These are phyloP conservation scores for Cerastis rubricosa DNA, from an alignment of 2,888 invertebrate species.

Conservation along the genomic window DNA sequence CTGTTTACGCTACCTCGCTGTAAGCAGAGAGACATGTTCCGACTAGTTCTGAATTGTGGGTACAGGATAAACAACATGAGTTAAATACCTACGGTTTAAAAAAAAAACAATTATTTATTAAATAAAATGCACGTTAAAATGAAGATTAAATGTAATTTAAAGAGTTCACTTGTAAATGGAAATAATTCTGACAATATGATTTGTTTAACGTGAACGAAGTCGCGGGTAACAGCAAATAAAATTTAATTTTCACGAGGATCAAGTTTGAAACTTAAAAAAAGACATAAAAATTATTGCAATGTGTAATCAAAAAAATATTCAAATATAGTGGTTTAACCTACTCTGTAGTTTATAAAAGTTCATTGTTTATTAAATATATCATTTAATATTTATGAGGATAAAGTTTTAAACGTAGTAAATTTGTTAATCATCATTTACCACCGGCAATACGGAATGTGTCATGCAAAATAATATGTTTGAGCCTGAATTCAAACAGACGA, in stretches of 20 bases:
- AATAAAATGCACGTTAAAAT: neutral
- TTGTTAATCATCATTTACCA: neutral
- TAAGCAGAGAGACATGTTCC: conserved; percentile 68
- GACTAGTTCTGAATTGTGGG: conserved; percentile 62
- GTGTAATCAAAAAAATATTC: neutral
- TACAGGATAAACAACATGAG: conserved; percentile 52
- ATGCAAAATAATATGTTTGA: neutral
- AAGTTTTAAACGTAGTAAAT: neutral
- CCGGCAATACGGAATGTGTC: neutral
- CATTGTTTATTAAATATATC: neutral
- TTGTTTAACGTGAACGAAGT: neutral
- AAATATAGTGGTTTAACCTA: neutral
- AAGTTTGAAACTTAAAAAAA: neutral
- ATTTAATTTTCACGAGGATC: neutral
- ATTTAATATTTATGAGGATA: neutral
- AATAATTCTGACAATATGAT: neutral
- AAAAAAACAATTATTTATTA: neutral
- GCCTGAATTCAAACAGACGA: neutral
- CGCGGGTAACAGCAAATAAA: neutral
- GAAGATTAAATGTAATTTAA: neutral
- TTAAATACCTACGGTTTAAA: conserved; percentile 7
- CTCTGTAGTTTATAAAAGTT: neutral
- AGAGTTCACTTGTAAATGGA: neutral
- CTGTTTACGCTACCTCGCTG: conserved; percentile 78
- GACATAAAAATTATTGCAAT: too few relatives aligned